Evolutionary conservation across 2,797 vertebrate genomes (phyloP), one percentile per base, ranked within the genome.

Genomic region (Dendrocincla fuliginosa): DNA sequence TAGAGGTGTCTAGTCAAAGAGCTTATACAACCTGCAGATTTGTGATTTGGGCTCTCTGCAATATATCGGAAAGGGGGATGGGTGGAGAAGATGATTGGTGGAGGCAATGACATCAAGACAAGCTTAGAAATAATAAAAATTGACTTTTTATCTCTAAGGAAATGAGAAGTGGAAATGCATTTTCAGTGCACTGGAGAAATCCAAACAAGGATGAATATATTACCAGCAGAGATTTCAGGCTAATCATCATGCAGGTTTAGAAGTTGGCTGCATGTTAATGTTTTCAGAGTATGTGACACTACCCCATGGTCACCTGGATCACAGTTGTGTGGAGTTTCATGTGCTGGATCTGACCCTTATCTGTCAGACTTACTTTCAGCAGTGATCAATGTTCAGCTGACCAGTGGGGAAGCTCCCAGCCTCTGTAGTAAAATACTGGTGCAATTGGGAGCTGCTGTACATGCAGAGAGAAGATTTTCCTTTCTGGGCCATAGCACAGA

Each of bases 81-180:
- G 47, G 5, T 83, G 42, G 27, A 83, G 59, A 77, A 87, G 60
- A 68, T n/a, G 52, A 32, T 63, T 57, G 22, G 4, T 78, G 37
- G 81, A 84, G 64, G 77, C 70, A 90, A 30, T 46, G 52, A 22
- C 91, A 91, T 90, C 55, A 83, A 74, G 84, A 85, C 52, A 90
- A 95, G 50, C 57, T 76, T 64, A 93, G 83, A 92, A 95, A 85
- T 94, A 89, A 90, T 87, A 95, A 92, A 97, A 95, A 78, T 27
- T 68, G 30, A 57, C 79, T 93, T 96, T 84, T 95, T 88, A 74
- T 93, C 69, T 84, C 83, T 56, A 93, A 93, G 87, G 70, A 97
- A 92, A 87, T 86, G 75, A 60, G 82, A 92, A 61, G 49, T 90
- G 27, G 68, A 92, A 71, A 9, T 76, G 68, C 70, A 79, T 86